Percentiles rank a stretch among this genome's conserved stretches.
phyloP scores from a whole-genome alignment of 2,888 invertebrate genomes.

The Drosophila mercatorum region DNA sequence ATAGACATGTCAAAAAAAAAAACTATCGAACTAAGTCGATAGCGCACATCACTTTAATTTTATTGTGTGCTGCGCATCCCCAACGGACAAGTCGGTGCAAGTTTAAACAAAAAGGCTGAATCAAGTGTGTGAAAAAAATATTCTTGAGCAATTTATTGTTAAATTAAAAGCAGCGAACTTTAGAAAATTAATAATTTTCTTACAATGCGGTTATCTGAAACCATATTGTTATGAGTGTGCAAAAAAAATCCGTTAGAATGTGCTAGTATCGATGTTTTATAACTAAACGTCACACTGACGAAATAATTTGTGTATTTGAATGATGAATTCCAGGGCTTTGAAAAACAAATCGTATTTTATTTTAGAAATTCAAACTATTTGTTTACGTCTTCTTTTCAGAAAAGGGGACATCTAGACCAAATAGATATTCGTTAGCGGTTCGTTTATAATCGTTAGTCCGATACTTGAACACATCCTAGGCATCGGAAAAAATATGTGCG shows the following conservation, averaged over 20 bases:
- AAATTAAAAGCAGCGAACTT: neutral
- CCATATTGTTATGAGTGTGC: neutral
- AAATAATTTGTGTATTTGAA: neutral
- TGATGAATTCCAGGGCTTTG: neutral
- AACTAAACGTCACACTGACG: neutral
- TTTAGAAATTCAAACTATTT: neutral
- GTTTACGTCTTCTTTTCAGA: neutral
- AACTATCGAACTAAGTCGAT: constrained; percentile 5
- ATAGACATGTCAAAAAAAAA: neutral
- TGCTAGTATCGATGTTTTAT: neutral
- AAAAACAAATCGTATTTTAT: constrained; percentile 8
- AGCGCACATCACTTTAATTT: neutral
- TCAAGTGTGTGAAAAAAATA: neutral
- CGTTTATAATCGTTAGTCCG: constrained; percentile 9
- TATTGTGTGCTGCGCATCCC: neutral
- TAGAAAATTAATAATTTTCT: neutral
- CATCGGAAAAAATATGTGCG: constrained; percentile 18
- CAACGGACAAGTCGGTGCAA: neutral
- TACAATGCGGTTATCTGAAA: too few relatives aligned
- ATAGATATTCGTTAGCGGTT: neutral
- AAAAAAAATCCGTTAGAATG: constrained; percentile 1
- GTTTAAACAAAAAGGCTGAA: neutral
- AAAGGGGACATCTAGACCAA: neutral
- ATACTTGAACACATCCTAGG: constrained; percentile 17
- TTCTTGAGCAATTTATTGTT: neutral